Percentiles rank a stretch among this genome's conserved stretches.
phyloP scores from a whole-genome alignment of 2,113 vertebrate species.

The Sterrhoptilus dennistouni region DNA sequence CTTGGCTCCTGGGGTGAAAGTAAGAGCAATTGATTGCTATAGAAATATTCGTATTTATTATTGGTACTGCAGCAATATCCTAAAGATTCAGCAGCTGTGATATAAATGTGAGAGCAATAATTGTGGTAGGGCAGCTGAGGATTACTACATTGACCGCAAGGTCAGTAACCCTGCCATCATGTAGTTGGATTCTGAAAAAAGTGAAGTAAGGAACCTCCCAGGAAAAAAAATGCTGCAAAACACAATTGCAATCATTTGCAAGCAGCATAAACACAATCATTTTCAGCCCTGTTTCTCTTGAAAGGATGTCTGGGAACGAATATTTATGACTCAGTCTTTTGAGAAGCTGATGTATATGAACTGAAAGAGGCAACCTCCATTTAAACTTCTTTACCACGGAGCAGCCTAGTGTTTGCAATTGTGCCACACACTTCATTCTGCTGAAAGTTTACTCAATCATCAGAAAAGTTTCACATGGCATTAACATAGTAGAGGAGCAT shows the following conservation, averaged over 20 bases:
- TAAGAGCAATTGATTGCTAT: slow-evolving; percentile 37
- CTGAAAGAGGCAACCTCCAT: neutral
- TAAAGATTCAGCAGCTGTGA: neutral
- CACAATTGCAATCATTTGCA: neutral
- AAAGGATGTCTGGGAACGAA: neutral
- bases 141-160: neutral
- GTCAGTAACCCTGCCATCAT: neutral
- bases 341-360: neutral
- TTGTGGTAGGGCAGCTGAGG: neutral
- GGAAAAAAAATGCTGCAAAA: neutral
- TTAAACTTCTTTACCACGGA: neutral
- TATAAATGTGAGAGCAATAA: neutral
- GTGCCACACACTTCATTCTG: neutral
- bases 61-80: slow-evolving; percentile 15
- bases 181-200: neutral
- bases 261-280: neutral
- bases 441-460: neutral
- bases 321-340: neutral
- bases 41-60: slow-evolving; percentile 60
- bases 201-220: neutral
- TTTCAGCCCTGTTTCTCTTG: neutral
- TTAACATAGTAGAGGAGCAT: neutral
- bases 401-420: neutral
- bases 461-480: neutral
- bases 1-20: slow-evolving; percentile 32